Evolutionary conservation across 92 coral and sea anemone genomes (phyloP).

Genomic region (Isaurus tuberculatus): DNA sequence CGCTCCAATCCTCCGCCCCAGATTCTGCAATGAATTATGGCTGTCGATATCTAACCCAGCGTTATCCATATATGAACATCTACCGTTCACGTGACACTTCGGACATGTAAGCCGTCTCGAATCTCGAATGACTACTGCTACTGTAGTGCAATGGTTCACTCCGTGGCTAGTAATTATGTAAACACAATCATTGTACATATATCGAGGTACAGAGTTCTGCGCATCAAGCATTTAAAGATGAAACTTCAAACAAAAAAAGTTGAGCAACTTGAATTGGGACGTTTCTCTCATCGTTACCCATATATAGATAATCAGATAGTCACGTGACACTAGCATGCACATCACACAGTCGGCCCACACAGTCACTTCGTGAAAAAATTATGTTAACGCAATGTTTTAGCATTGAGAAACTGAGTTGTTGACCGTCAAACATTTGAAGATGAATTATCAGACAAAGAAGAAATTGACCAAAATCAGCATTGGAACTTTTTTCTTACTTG

Average conservation of each 20-base stretch:
- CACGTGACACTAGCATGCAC: too few species aligned
- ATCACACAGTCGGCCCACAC: too few species aligned
- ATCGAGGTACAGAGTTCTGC: background rate
- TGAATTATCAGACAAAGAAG: slow-evolving; percentile 71
- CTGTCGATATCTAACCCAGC: slow-evolving; percentile 33
- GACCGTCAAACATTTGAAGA: background rate
- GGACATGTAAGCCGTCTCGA: slow-evolving; percentile 41
- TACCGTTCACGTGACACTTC: slow-evolving; percentile 47
- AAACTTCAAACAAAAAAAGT: slow-evolving; percentile 62
- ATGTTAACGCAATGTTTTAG: too few species aligned
- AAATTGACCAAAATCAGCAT: slow-evolving; percentile 73
- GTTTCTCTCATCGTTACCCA: slow-evolving; percentile 87
- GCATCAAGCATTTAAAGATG: slow-evolving; percentile 22
- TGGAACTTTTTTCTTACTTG: slow-evolving; percentile 86
- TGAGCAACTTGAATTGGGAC: slow-evolving; percentile 80
- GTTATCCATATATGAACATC: slow-evolving; percentile 48
- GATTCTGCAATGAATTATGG: slow-evolving; percentile 17
- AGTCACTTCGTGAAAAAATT: too few species aligned
- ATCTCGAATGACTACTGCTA: background rate
- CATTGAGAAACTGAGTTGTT: too few species aligned
- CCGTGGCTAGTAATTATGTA: background rate
- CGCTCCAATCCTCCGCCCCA: slow-evolving; percentile 98
- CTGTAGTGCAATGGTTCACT: too few species aligned
- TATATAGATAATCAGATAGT: too few species aligned
- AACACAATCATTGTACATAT: background rate